Evolutionary conservation across 2,888 invertebrate genomes (phyloP).

Genomic region (Tridacna gigas): DNA sequence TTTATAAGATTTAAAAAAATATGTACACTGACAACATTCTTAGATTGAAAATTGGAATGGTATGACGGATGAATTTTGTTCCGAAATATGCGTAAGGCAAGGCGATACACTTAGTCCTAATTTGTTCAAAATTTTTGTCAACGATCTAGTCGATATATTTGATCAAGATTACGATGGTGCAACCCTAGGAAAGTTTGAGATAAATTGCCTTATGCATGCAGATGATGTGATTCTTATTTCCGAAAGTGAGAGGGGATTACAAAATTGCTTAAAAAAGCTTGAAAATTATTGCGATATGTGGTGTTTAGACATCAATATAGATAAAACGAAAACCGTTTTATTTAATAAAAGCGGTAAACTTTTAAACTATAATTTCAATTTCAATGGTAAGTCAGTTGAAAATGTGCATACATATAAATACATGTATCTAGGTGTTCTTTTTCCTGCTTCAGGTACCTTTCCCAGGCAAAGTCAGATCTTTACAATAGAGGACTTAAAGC

Average conservation of each 20-base stretch:
- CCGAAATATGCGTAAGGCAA: not conserved
- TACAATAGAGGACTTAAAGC: not conserved
- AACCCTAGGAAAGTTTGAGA: not conserved
- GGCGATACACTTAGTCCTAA: constrained; percentile 6
- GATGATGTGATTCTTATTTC: not conserved
- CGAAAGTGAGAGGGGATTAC: not conserved
- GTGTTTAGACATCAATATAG: not conserved
- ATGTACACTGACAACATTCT: not conserved
- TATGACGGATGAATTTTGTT: not conserved
- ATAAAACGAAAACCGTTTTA: not conserved
- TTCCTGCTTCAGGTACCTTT: not conserved
- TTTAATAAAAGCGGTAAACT: not conserved
- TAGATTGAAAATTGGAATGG: not conserved
- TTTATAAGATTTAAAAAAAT: not conserved
- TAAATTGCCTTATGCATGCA: not conserved
- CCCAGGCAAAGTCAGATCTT: not conserved
- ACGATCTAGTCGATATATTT: not conserved
- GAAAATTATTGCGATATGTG: not conserved
- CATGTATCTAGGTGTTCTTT: constrained; percentile 5
- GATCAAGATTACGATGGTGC: not conserved
- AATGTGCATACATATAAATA: not conserved
- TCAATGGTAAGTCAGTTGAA: not conserved
- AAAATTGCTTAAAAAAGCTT: not conserved
- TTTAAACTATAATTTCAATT: not conserved
- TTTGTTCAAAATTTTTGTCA: constrained; percentile 2